These are phyloP conservation scores for Periplaneta americana DNA, from an alignment of 1,140 invertebrate species.

Conservation along the genomic window DNA sequence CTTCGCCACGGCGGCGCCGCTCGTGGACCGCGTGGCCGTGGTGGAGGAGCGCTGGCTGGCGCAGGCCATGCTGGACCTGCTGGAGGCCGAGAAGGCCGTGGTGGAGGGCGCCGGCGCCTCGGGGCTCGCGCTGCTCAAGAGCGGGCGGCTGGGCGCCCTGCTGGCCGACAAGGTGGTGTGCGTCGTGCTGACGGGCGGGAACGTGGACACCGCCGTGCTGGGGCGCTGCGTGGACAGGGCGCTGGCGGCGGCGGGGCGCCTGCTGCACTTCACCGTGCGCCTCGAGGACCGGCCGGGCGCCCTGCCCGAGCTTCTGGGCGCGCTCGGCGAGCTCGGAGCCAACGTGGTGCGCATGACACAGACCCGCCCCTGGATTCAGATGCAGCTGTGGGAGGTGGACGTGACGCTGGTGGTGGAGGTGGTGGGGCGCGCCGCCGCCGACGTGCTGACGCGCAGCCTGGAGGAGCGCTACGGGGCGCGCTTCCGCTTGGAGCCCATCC, in stretches of 20 bases:
- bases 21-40: slow-evolving; percentile 81
- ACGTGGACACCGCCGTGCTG: slow-evolving; percentile 89
- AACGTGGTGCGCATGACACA: slow-evolving; percentile 94
- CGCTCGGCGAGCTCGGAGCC: slow-evolving; percentile 70
- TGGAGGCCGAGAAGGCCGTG: slow-evolving; percentile 88
- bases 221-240: slow-evolving; percentile 85
- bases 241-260: slow-evolving; percentile 78
- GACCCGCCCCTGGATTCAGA: slow-evolving; percentile 85
- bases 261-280: slow-evolving; percentile 81
- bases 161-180: slow-evolving; percentile 82
- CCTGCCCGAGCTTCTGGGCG: slow-evolving; percentile 76
- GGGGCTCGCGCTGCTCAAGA: slow-evolving; percentile 80
- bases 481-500: background rate
- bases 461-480: background rate
- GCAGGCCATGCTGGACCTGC: slow-evolving; percentile 76
- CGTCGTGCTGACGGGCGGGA: slow-evolving; percentile 81
- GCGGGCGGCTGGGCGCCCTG: slow-evolving; percentile 68
- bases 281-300: slow-evolving; percentile 83
- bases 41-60: slow-evolving; percentile 85
- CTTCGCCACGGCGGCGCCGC: slow-evolving; percentile 64
- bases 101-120: slow-evolving; percentile 89
- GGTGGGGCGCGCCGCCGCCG: background rate
- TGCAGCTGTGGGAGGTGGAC: slow-evolving; percentile 80
- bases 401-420: slow-evolving; percentile 34
- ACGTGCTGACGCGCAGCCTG: background rate